phyloP scores from a whole-genome alignment of 2,888 invertebrate genomes.

The Luperina testacea region DNA sequence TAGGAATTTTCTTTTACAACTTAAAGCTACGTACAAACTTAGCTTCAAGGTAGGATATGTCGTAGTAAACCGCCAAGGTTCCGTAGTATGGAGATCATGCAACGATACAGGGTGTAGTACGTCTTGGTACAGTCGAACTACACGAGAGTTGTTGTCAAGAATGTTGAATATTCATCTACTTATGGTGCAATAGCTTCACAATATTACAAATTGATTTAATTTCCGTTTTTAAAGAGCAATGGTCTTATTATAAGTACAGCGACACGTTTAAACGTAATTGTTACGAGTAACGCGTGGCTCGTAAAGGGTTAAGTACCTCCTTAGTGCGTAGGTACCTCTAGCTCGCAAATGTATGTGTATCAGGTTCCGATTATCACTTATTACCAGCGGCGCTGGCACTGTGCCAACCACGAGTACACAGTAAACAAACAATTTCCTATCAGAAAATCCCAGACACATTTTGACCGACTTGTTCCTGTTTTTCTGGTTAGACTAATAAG shows the following conservation, averaged over 20 bases:
- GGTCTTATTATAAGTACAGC: constrained; percentile 27
- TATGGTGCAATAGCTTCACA: constrained; percentile 46
- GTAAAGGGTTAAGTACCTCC: constrained; percentile 9
- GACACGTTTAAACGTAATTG: constrained; percentile 48
- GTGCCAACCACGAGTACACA: constrained; percentile 30
- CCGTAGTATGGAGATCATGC: constrained; percentile 41
- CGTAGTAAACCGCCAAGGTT: constrained; percentile 55
- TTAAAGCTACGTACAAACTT: neutral
- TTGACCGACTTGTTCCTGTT: constrained; percentile 5
- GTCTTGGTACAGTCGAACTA: constrained; percentile 45
- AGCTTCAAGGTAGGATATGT: constrained; percentile 53
- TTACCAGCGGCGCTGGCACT: constrained; percentile 30
- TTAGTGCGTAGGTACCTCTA: constrained; percentile 9
- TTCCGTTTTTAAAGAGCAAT: constrained; percentile 42
- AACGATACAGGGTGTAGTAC: constrained; percentile 55
- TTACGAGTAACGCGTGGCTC: constrained; percentile 34
- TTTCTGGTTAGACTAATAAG: neutral
- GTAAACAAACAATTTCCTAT: constrained; percentile 19
- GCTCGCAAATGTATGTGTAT: constrained; percentile 36
- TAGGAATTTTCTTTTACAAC: constrained; percentile 2
- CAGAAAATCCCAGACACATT: constrained; percentile 38
- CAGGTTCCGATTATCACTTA: constrained; percentile 41
- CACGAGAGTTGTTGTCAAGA: constrained; percentile 27
- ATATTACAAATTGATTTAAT: constrained; percentile 52
- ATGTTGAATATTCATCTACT: constrained; percentile 52